These are phyloP conservation scores for Odocoileus virginianus DNA, from an alignment of 2,113 vertebrate genomes.

Conservation along the genomic window DNA sequence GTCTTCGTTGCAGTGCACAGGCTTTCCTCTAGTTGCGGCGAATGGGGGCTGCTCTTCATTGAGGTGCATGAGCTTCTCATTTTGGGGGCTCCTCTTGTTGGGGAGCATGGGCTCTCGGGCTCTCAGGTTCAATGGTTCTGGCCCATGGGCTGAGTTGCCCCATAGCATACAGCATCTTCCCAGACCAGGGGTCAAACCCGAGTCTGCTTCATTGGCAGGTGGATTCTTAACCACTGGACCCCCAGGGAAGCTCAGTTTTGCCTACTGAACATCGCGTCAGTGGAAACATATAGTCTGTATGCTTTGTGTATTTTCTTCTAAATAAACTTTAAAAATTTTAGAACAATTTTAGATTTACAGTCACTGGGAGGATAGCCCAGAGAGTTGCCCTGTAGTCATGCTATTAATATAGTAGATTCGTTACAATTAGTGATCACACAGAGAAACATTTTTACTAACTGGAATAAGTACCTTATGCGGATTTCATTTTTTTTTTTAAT, in stretches of 20 bases:
- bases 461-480: neutral
- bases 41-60: neutral
- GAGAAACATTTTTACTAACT: neutral
- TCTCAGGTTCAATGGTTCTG: neutral
- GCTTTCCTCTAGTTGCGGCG: neutral
- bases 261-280: too few relatives aligned
- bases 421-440: neutral
- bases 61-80: neutral
- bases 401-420: neutral
- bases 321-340: neutral
- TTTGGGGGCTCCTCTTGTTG: neutral
- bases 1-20: neutral
- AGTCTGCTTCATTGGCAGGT: too few relatives aligned
- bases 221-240: neutral
- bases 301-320: neutral
- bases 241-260: neutral
- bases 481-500: neutral
- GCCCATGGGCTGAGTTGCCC: neutral
- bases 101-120: neutral
- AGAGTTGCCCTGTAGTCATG: neutral
- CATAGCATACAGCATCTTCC: neutral
- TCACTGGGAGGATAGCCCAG: neutral
- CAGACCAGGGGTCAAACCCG: neutral
- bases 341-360: neutral
- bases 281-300: neutral